Conservation (phyloP, 2,888 invertebrate species). For the Drosophila trichaetosa region DNA sequence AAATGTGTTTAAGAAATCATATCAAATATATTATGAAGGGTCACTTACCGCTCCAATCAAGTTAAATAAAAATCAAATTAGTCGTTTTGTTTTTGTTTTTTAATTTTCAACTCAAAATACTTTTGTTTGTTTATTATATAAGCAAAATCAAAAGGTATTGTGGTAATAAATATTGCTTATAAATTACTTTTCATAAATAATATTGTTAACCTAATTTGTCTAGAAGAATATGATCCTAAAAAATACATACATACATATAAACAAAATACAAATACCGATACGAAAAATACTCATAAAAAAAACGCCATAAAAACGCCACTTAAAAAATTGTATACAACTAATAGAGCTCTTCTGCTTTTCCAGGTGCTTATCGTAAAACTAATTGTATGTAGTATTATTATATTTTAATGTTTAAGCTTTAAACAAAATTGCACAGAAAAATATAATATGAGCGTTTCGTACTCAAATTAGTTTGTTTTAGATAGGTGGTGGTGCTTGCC, state of each 20-base stretch:
- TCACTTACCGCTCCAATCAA: slow-evolving; percentile 1
- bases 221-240: slow-evolving; percentile 32
- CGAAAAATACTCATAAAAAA: slow-evolving; percentile 62
- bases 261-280: slow-evolving; percentile 36
- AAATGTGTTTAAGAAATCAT: neutral
- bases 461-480: slow-evolving; percentile 55
- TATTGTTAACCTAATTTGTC: slow-evolving; percentile 69
- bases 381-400: slow-evolving; percentile 52
- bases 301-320: slow-evolving; percentile 53
- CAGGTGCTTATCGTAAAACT: slow-evolving; percentile 62
- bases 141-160: slow-evolving; percentile 53
- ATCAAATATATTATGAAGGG: neutral
- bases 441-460: slow-evolving; percentile 38
- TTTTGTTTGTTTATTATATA: slow-evolving; percentile 68
- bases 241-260: slow-evolving; percentile 25
- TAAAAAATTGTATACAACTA: slow-evolving; percentile 52
- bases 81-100: slow-evolving; percentile 16
- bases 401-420: slow-evolving; percentile 45
- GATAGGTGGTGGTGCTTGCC: slow-evolving; percentile 12
- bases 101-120: slow-evolving; percentile 50
- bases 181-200: slow-evolving; percentile 69
- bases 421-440: slow-evolving; percentile 67
- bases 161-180: slow-evolving; percentile 69
- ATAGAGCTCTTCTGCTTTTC: slow-evolving; percentile 73
- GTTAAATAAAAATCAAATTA: slow-evolving; percentile 20